Evolutionary conservation across 2,888 invertebrate species (phyloP).

Genomic region (Calameuta filiformis): DNA sequence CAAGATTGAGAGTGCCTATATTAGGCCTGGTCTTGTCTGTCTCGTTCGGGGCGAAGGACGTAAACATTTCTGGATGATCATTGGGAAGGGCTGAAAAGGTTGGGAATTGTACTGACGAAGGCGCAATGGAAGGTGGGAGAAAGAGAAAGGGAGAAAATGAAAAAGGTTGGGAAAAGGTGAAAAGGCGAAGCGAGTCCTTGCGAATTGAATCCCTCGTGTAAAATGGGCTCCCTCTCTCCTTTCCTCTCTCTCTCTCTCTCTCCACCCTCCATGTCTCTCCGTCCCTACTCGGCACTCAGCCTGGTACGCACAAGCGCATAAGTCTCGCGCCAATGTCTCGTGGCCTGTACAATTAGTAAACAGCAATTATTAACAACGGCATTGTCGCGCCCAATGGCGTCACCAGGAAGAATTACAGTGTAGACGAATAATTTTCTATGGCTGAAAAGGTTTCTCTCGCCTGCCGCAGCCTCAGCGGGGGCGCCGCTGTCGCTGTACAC

Average conservation of each 20-base stretch:
- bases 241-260: constrained; percentile 1
- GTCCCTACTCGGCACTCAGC: no score
- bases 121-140: no score
- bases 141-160: no score
- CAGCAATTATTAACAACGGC: constrained; percentile 35
- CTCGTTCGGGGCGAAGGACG: no score
- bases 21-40: no score
- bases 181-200: no score
- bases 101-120: no score
- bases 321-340: constrained; percentile 9
- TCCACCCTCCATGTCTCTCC: background rate
- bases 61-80: no score
- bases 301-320: background rate
- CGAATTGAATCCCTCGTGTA: background rate
- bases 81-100: no score
- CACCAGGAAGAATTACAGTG: constrained; percentile 25
- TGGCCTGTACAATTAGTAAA: constrained; percentile 29
- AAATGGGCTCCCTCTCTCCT: background rate
- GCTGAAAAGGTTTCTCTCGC: constrained; percentile 13
- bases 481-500: no score
- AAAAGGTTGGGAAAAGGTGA: no score
- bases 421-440: constrained; percentile 21
- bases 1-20: no score
- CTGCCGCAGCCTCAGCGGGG: background rate
- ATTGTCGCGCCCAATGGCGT: constrained; percentile 29